Evolutionary conservation across 2,797 vertebrate genomes (phyloP).

Genomic region (Odontamblyopus lacepedii): DNA sequence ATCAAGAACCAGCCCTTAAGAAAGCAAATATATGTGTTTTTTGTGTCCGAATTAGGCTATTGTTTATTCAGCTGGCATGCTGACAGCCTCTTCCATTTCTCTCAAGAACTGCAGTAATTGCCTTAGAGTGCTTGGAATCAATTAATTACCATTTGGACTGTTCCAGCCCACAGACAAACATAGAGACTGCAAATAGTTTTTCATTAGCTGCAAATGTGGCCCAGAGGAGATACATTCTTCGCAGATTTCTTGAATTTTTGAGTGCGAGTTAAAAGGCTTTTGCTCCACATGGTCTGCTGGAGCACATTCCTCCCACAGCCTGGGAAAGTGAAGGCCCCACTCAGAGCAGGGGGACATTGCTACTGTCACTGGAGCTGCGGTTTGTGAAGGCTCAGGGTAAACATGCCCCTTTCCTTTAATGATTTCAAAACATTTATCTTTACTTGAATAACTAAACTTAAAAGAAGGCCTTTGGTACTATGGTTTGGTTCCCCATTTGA

Average conservation of each 20-base stretch:
- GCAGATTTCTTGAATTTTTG: constrained; percentile 74
- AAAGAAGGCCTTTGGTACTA: background rate
- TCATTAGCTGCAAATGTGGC: constrained; percentile 78
- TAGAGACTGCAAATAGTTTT: constrained; percentile 64
- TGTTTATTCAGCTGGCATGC: constrained; percentile 70
- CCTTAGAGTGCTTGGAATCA: constrained; percentile 73
- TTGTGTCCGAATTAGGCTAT: constrained; percentile 76
- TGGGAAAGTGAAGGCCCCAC: constrained; percentile 48
- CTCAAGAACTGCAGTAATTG: constrained; percentile 78
- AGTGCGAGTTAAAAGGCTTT: constrained; percentile 67
- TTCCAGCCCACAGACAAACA: constrained; percentile 61
- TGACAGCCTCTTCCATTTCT: constrained; percentile 68
- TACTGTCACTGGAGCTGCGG: constrained; percentile 44
- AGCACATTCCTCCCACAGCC: constrained; percentile 67
- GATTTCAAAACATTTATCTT: constrained; percentile 9
- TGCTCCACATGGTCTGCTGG: constrained; percentile 50
- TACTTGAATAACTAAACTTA: background rate
- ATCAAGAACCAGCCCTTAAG: constrained; percentile 52
- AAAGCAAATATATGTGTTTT: constrained; percentile 59
- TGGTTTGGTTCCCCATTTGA: background rate
- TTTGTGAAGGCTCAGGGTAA: constrained; percentile 38
- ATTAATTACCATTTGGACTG: constrained; percentile 80
- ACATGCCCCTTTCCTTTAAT: constrained; percentile 1
- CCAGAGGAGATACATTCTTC: constrained; percentile 74
- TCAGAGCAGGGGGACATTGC: constrained; percentile 49